phyloP scores from a whole-genome alignment of 2,888 invertebrate species.

The Brachyopa scutellaris region DNA sequence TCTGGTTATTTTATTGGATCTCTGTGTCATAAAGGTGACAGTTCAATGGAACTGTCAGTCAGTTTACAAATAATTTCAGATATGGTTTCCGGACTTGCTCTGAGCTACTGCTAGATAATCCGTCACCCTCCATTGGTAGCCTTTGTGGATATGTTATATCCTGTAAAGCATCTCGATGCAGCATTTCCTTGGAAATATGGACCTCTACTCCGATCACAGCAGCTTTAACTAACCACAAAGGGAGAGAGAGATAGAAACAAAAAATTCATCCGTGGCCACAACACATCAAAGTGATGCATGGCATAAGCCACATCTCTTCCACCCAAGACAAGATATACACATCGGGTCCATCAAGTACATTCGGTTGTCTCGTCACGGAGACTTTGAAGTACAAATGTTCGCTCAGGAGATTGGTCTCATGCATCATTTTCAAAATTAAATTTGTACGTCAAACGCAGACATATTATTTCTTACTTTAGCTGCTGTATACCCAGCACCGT shows the following conservation, averaged over 20 bases:
- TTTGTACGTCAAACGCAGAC: constrained; percentile 53
- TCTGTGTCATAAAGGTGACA: no score
- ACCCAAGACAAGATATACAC: constrained; percentile 12
- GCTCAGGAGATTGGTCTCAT: constrained; percentile 40
- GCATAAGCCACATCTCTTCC: constrained; percentile 31
- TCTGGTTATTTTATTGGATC: no score
- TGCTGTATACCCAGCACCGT: neutral
- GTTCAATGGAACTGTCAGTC: no score
- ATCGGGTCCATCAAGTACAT: constrained; percentile 38
- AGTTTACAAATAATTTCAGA: no score
- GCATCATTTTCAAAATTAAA: constrained; percentile 65
- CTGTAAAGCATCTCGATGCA: no score
- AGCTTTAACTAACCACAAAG: no score
- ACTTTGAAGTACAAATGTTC: constrained; percentile 51
- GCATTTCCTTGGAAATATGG: no score
- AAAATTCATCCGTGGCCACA: neutral
- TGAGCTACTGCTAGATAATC: no score
- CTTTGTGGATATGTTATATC: no score
- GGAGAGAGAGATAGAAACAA: neutral
- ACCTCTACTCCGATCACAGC: no score
- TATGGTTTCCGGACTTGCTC: no score
- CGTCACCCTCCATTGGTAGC: no score
- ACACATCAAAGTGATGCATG: constrained; percentile 30
- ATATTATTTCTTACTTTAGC: constrained; percentile 53
- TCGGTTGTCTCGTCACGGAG: constrained; percentile 23